Evolutionary conservation across 2,888 invertebrate species (phyloP), one percentile per base, ranked within the genome.

Genomic region (Stenolophus ochropezus): DNA sequence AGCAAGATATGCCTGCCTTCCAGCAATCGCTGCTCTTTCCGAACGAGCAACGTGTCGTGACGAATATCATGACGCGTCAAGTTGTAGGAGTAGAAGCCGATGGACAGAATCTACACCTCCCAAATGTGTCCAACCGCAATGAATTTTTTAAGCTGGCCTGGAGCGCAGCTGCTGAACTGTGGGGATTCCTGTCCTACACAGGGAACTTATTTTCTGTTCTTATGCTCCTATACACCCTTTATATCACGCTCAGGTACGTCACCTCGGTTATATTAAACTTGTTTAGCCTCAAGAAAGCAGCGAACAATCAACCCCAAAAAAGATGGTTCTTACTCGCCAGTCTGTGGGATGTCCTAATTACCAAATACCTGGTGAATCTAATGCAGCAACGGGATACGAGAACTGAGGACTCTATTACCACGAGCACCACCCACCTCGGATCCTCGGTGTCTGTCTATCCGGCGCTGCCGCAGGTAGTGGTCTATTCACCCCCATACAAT

Each of bases 11-110:
- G 69, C 51, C 65, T 16, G 23, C 11, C 1, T 82, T 82, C 69
- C 69, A 82, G 11, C 27, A 33, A 5, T 20, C 82, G 14, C 25
- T 82, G 27, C 14, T 82, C 8, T 82, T 82, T 20, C 82, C 82
- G 3, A 75, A n/a, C 25, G 81, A 81, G 27, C 47, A 65, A 2
- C 42, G 78, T 5, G 65, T 65, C 23, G 5, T 49, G 0, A 65
- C 65, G 8, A 65, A 65, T n/a, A 21, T 65, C 11, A 14, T 65
- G n/a, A 27, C 65, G 5, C 65, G 65, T 23, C 11, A 20, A 33
- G 33, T 33, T 5, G 8, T 33, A 33, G 33, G 4, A 33, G 33
- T 8, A 33, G 33, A 3, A 4, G 8, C 33, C 33, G 33, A 33
- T 8, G 33, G 33, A 33, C 33, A 33, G 33, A 8, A 33, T 8